Conservation (phyloP, 2,797 vertebrate species). For the Columba guinea region DNA sequence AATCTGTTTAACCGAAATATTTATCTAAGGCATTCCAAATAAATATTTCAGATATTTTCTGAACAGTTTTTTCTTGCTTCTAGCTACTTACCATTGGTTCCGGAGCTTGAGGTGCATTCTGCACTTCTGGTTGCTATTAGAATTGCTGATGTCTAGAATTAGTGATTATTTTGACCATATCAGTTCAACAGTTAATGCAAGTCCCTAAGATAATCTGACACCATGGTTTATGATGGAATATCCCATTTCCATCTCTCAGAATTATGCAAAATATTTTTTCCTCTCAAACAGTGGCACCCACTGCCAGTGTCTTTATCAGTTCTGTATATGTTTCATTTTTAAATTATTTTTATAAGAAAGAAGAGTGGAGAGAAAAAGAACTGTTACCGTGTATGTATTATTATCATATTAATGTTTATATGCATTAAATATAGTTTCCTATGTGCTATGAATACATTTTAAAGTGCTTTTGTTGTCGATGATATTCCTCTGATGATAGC, state of each 20-base stretch:
- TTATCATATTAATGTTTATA: background rate
- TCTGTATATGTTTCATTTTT: background rate
- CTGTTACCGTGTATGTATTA: background rate
- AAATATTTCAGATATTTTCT: background rate
- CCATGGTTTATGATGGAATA: background rate
- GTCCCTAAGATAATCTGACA: background rate
- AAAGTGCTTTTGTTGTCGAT: background rate
- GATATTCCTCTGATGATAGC: background rate
- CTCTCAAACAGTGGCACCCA: background rate
- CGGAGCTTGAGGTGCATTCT: background rate
- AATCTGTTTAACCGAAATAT: background rate
- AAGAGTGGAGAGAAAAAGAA: background rate
- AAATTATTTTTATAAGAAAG: background rate
- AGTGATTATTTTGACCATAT: background rate
- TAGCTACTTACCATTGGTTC: background rate
- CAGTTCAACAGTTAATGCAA: background rate
- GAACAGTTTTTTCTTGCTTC: background rate
- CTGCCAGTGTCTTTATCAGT: background rate
- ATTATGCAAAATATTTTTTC: background rate
- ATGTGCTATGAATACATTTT: background rate
- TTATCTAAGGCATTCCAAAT: background rate
- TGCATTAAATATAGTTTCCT: background rate
- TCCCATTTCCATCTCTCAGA: background rate
- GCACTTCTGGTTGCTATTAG: background rate
- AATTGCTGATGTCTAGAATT: background rate